A percentile compares a stretch with the other conserved stretches of the same genome.
phyloP scores from a whole-genome alignment of 2,113 vertebrate genomes.

The Pionites leucogaster region DNA sequence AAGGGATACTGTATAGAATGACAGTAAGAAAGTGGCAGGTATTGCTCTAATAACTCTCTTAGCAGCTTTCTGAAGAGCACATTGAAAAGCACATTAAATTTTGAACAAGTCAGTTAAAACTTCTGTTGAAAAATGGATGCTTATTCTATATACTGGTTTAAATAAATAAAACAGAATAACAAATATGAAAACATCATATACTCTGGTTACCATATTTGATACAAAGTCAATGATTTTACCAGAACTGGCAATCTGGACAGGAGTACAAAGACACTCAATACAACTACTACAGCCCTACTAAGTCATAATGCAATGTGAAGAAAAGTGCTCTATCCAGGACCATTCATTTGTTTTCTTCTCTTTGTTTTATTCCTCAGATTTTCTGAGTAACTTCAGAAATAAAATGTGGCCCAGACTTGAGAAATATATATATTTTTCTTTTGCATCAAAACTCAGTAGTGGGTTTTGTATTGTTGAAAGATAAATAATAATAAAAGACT shows the following conservation, averaged over 20 bases:
- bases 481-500: constrained; percentile 21
- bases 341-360: neutral
- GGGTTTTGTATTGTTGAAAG: constrained; percentile 8
- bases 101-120: neutral
- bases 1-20: neutral
- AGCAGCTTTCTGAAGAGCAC: neutral
- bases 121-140: neutral
- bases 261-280: neutral
- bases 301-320: neutral
- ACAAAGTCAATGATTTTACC: neutral
- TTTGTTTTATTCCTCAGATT: neutral
- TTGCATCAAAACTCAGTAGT: constrained; percentile 20
- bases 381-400: neutral
- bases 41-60: constrained; percentile 6
- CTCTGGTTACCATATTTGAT: neutral
- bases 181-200: neutral
- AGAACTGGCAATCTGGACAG: neutral
- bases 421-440: neutral
- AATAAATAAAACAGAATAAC: constrained; percentile 2
- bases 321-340: neutral
- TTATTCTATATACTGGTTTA: neutral
- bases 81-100: neutral
- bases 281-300: neutral
- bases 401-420: neutral
- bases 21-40: neutral